A percentile compares a stretch with the other conserved stretches of the same genome.
Evolutionary conservation across 2,797 vertebrate species (phyloP).

Genomic region (Gadopsis bispinosus): DNA sequence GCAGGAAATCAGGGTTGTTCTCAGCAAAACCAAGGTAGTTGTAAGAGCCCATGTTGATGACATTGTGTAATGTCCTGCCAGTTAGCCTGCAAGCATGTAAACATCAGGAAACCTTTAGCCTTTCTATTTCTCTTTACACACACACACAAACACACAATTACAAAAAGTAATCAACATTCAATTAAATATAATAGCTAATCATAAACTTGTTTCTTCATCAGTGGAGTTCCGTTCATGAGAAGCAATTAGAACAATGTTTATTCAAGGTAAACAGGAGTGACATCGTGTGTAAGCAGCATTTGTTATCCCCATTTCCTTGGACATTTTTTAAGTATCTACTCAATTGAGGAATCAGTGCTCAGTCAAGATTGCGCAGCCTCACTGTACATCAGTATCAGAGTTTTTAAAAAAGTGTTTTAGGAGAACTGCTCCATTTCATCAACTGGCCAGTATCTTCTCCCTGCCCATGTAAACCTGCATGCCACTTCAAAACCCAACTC

Average conservation of each 20-base stretch:
- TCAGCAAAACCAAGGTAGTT: constrained; percentile 95
- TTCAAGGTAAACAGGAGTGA: constrained; percentile 21
- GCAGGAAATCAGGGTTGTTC: constrained; percentile 89
- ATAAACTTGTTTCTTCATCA: constrained; percentile 20
- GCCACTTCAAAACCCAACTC: constrained; percentile 23
- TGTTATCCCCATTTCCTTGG: constrained; percentile 1
- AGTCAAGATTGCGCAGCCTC: constrained; percentile 1
- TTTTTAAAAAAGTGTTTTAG: constrained; percentile 38
- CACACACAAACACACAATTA: neutral
- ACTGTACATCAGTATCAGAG: constrained; percentile 1
- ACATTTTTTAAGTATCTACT: constrained; percentile 5
- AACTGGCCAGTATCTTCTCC: constrained; percentile 55
- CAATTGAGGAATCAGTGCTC: constrained; percentile 15
- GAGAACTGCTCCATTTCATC: constrained; percentile 37
- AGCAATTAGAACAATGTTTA: constrained; percentile 25
- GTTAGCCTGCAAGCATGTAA: constrained; percentile 86
- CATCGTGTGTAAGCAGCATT: neutral
- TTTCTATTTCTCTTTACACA: neutral
- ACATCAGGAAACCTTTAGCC: constrained; percentile 34
- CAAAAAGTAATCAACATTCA: constrained; percentile 45
- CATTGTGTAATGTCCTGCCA: constrained; percentile 89
- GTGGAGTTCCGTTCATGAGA: constrained; percentile 14
- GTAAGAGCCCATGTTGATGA: constrained; percentile 97
- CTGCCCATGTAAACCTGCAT: constrained; percentile 22
- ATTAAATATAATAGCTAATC: constrained; percentile 39